Evolutionary conservation across 30 jellyfish, hydroid and myxozoan genomes (phyloP), one percentile per base, ranked within the genome.

Genomic region (Turritopsis dohrnii): DNA sequence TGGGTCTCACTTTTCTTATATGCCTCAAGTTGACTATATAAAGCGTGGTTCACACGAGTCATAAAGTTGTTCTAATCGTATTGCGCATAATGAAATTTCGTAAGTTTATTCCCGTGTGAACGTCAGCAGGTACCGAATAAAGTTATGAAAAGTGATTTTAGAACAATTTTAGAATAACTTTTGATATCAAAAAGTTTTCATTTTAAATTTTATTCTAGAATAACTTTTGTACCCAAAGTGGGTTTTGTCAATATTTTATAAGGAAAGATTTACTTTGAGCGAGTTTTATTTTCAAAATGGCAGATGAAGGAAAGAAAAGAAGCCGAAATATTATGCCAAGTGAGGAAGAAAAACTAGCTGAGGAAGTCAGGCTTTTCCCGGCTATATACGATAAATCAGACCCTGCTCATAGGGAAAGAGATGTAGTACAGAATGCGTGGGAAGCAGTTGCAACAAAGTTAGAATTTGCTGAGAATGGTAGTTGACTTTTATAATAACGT

Each of bases 381-480:
- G 73, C n/a, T n/a, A n/a, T n/a, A n/a, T n/a, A n/a, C n/a, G n/a
- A n/a, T n/a, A n/a, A n/a, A n/a, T n/a, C n/a, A 21, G n/a, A 60
- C 0, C 73, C 73, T 18, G 0, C 22, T 60, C 73, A 60, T 23
- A 60, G 21, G 73, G 73, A 60, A 60, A 21, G 73, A 60, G 73
- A 60, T 60, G 73, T 60, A 18, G 21, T 60, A 60, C 73, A 60
- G 21, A 60, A 60, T 23, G 73, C 73, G 19, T 60, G 73, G 73
- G 0, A 60, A 60, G 0, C 0, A 21, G 73, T 60, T 18, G 73
- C 73, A 18, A 23, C 19, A 23, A 60, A 60, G 22, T 0, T 60
- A 60, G 73, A 60, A 60, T 60, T 60, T 23, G 73, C 73, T 60
- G 73, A 60, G 21, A 60, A 60, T 60, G 73, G 73, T 60, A 60